Evolutionary conservation across 2,113 vertebrate genomes (phyloP).

Genomic region (Epinephelus fuscoguttatus): DNA sequence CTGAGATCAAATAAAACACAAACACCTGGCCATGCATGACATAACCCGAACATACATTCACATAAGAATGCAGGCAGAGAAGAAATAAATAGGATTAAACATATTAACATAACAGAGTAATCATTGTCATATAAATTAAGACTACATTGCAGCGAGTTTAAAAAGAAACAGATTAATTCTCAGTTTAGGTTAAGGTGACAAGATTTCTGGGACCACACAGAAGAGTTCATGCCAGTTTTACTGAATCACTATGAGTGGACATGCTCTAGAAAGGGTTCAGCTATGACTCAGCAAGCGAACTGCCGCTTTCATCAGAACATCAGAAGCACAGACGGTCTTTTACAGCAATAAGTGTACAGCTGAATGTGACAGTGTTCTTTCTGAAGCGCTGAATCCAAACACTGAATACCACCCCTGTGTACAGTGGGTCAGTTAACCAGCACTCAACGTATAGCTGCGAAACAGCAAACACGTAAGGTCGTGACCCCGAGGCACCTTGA

Average conservation of each 20-base stretch:
- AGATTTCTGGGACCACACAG: constrained; percentile 57
- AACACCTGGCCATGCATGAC: constrained; percentile 80
- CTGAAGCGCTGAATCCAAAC: constrained; percentile 10
- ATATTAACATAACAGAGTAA: constrained; percentile 83
- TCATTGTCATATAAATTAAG: constrained; percentile 81
- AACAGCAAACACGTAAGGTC: constrained; percentile 60
- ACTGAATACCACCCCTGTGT: constrained; percentile 7
- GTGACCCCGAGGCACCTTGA: constrained; percentile 52
- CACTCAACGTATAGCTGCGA: constrained; percentile 24
- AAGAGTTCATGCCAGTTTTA: constrained; percentile 70
- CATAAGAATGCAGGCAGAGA: constrained; percentile 88
- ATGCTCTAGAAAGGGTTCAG: constrained; percentile 63
- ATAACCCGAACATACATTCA: constrained; percentile 67
- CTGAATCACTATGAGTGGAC: constrained; percentile 66
- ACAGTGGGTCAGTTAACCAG: constrained; percentile 5
- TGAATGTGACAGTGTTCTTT: constrained; percentile 21
- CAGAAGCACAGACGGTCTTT: constrained; percentile 61
- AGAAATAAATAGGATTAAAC: constrained; percentile 97
- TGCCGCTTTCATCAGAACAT: constrained; percentile 45
- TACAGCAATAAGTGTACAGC: constrained; percentile 59
- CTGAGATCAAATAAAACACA: constrained; percentile 64
- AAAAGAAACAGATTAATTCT: constrained; percentile 59
- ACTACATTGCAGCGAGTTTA: constrained; percentile 77
- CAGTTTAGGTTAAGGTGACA: constrained; percentile 75
- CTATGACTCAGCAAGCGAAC: constrained; percentile 55